Percentiles rank a stretch among this genome's conserved stretches.
phyloP scores from a whole-genome alignment of 2,888 invertebrate species.

The Melipona beecheii region DNA sequence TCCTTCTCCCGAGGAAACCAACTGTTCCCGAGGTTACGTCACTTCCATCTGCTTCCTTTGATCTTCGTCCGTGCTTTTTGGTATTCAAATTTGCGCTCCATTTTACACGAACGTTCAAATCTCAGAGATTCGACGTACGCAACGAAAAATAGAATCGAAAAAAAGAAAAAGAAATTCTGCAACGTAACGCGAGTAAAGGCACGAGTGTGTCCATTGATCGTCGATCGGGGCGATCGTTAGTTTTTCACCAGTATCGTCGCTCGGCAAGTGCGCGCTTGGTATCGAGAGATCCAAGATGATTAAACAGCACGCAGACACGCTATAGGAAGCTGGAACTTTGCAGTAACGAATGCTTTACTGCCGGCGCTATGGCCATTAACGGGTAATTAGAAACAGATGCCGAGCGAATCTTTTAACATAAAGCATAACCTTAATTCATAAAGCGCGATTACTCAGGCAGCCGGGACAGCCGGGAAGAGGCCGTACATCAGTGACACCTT shows the following conservation, averaged over 20 bases:
- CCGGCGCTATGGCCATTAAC: constrained; percentile 82
- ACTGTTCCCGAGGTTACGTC: not conserved
- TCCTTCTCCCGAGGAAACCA: not conserved
- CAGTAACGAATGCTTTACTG: constrained; percentile 80
- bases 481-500: constrained; percentile 81
- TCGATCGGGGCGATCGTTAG: not conserved
- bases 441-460: constrained; percentile 83
- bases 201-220: not conserved
- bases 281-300: constrained; percentile 34
- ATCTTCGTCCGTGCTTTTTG: not conserved
- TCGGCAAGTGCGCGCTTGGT: constrained; percentile 1
- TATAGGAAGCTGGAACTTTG: constrained; percentile 72
- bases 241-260: no score
- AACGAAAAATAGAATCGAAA: no score
- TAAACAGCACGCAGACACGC: constrained; percentile 33
- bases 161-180: not conserved
- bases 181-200: not conserved
- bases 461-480: constrained; percentile 76
- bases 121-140: not conserved
- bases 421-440: constrained; percentile 84
- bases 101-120: not conserved
- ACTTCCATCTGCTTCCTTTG: not conserved
- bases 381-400: constrained; percentile 85
- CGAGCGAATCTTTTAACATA: constrained; percentile 84
- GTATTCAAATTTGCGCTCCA: not conserved